Evolutionary conservation across 2,888 invertebrate species (phyloP), one percentile per base, ranked within the genome.

Genomic region (Tanaodytes sp.): DNA sequence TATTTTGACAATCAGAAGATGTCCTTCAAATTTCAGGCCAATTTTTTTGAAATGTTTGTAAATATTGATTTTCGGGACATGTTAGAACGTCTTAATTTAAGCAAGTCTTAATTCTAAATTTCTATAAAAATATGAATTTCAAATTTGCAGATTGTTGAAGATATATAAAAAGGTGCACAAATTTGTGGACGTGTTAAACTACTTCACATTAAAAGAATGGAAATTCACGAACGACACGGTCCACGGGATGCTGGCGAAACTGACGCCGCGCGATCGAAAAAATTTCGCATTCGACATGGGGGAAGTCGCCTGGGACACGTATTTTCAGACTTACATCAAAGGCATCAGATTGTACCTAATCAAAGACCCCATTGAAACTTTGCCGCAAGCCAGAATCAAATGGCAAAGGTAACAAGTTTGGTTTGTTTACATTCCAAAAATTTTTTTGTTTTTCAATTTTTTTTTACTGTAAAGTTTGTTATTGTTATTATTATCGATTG

Each of bases 191-290:
- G 91, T 91, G 0, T 86, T 95, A 40, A 90, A 92, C 75, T 95
- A 93, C 84, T 96, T 96, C 86, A 91, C 93, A 2, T 90, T 88
- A 9, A 89, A 90, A 70, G 90, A 93, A 70, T 96, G 95, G 95
- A 85, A 86, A 18, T 93, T 93, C 79, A 84, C 87, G 0, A 91
- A 90, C 67, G 85, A 86, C n/a, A 90, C 90, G 43, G 88, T 91
- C 0, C 84, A 87, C 12, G 80, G 79, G 1, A 86, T 94, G 77
- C 88, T 90, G 87, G 81, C 82, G 0, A 87, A 88, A 0, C 79
- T 93, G 52, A 86, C 88, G 0, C 84, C 84, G 0, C 85, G 84
- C 5, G 93, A 93, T 78, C 86, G 87, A 57, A 85, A 88, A 15
- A 84, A 90, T 2, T 94, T 93, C 79, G 89, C 90, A 15, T 94